Evolutionary conservation across 2,797 vertebrate genomes (phyloP).

Genomic region (Sebastes melanostomus): DNA sequence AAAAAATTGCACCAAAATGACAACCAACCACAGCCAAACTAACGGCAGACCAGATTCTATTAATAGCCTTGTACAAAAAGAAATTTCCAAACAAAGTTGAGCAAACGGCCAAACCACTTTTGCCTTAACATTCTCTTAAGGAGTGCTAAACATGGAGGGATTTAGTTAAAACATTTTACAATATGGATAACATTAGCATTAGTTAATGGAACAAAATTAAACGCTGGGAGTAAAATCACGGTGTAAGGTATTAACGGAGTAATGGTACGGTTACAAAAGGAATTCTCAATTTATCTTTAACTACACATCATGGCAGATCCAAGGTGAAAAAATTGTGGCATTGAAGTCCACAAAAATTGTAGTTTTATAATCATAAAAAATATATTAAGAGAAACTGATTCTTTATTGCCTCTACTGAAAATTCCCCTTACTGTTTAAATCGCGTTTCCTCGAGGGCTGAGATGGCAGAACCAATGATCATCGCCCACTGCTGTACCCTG

Average conservation of each 20-base stretch:
- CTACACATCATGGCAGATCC: slow-evolving; percentile 52
- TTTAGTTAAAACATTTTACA: slow-evolving; percentile 43
- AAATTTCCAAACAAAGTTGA: slow-evolving; percentile 9
- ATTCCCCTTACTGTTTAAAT: slow-evolving; percentile 75
- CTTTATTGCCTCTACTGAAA: slow-evolving; percentile 76
- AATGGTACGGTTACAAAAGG: slow-evolving; percentile 41
- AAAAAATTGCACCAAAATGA: slow-evolving; percentile 26
- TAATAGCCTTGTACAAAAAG: not conserved
- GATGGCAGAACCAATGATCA: slow-evolving; percentile 78
- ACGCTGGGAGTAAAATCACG: slow-evolving; percentile 15
- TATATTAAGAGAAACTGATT: slow-evolving; percentile 83
- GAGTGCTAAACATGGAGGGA: slow-evolving; percentile 39
- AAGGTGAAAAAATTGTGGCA: slow-evolving; percentile 49
- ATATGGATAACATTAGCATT: slow-evolving; percentile 40
- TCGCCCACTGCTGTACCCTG: slow-evolving; percentile 94
- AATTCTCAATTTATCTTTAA: slow-evolving; percentile 51
- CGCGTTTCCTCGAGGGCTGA: slow-evolving; percentile 31
- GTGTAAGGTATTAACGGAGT: slow-evolving; percentile 42
- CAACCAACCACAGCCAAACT: not conserved
- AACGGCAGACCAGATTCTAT: slow-evolving; percentile 5
- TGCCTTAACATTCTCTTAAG: slow-evolving; percentile 6
- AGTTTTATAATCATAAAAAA: slow-evolving; percentile 77
- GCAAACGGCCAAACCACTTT: slow-evolving; percentile 20
- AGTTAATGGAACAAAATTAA: slow-evolving; percentile 50
- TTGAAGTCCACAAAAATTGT: slow-evolving; percentile 65